phyloP scores from a whole-genome alignment of 2,113 vertebrate species.

The Vulpes ferrilata region DNA sequence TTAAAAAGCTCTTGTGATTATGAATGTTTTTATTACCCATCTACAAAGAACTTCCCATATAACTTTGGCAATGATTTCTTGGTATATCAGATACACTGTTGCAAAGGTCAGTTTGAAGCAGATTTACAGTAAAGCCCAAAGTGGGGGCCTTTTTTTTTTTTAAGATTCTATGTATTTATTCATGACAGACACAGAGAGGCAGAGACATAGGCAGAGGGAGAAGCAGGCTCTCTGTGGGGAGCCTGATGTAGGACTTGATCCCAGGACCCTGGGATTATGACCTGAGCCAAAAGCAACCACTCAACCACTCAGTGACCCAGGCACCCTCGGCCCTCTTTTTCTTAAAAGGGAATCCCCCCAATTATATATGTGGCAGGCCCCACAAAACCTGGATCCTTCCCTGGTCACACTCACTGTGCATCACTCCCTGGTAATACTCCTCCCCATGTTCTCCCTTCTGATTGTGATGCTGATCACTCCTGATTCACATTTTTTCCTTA shows the following conservation, averaged over 20 bases:
- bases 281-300: too few relatives aligned
- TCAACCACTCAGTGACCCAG: too few relatives aligned
- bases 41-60: background rate
- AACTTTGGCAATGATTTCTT: background rate
- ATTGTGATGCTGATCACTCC: background rate
- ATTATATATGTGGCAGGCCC: background rate
- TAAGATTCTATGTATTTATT: too few relatives aligned
- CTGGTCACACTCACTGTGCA: background rate
- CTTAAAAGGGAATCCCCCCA: background rate
- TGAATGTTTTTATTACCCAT: background rate
- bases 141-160: background rate
- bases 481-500: background rate
- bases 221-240: too few relatives aligned
- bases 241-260: too few relatives aligned
- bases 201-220: too few relatives aligned
- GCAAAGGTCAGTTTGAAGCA: background rate
- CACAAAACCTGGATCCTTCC: background rate
- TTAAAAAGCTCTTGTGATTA: background rate
- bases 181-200: too few relatives aligned
- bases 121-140: background rate
- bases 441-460: background rate
- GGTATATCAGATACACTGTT: background rate
- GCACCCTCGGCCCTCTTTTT: background rate
- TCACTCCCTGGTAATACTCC: background rate
- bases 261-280: too few relatives aligned